Evolutionary conservation across 2,888 invertebrate species (phyloP).

Genomic region (Himalopsyche japonica): DNA sequence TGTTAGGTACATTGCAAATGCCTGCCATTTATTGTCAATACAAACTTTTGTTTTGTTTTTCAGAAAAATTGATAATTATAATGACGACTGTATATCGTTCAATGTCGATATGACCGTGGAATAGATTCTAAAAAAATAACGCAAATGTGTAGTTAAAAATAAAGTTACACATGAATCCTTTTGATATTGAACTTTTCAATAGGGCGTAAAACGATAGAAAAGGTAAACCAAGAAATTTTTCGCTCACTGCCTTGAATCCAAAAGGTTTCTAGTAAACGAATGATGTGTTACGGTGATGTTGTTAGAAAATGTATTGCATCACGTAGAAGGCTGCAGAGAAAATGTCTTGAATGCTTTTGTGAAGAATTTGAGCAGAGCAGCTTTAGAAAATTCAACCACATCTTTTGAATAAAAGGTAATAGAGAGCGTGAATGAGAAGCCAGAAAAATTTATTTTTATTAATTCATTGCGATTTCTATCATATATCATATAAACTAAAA

Average conservation of each 20-base stretch:
- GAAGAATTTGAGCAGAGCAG: not conserved
- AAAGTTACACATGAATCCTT: not conserved
- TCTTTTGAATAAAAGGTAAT: not conserved
- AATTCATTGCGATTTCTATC: too few species aligned
- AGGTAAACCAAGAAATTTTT: not conserved
- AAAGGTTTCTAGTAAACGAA: not conserved
- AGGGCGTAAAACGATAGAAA: not conserved
- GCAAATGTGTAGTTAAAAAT: not conserved
- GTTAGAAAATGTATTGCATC: slow-evolving; percentile 12
- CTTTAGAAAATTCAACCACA: not conserved
- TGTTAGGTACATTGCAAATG: too few species aligned
- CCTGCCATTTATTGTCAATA: too few species aligned
- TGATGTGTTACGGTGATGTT: not conserved
- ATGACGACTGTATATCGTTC: too few species aligned
- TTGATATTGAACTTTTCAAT: not conserved
- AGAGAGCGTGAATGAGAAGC: not conserved
- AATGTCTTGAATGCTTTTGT: slow-evolving; percentile 13
- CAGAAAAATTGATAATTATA: too few species aligned
- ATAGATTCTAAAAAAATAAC: not conserved
- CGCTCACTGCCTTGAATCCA: not conserved
- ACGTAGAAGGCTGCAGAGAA: slow-evolving; percentile 18
- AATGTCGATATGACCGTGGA: too few species aligned
- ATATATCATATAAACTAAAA: too few species aligned
- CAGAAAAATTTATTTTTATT: not conserved
- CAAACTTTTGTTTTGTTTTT: too few species aligned